Percentiles rank a stretch among this genome's conserved stretches.
Evolutionary conservation across 2,888 invertebrate species (phyloP).

Genomic region (Drosophila robusta): DNA sequence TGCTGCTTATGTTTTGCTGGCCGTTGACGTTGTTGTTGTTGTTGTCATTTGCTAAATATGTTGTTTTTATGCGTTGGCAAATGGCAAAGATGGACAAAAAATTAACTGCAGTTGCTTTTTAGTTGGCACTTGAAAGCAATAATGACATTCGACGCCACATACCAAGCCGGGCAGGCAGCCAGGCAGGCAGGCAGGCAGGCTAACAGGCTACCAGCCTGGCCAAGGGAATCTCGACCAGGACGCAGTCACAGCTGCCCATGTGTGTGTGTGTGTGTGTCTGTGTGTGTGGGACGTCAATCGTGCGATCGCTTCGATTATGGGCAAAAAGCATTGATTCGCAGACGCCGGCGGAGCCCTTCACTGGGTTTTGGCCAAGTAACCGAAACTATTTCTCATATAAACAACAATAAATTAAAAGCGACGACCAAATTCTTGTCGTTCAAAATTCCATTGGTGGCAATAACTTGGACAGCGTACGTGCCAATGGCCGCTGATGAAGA

Average conservation of each 20-base stretch:
- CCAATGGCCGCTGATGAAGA: conserved; percentile 62
- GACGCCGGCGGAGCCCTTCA: conserved; percentile 48
- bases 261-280: conserved; percentile 19
- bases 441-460: conserved; percentile 84
- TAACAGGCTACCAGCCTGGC: conserved; percentile 2
- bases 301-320: conserved; percentile 78
- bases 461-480: conserved; percentile 72
- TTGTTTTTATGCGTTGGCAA: conserved; percentile 80
- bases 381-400: conserved; percentile 83
- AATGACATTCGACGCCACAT: conserved; percentile 85
- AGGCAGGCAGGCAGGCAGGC: background rate
- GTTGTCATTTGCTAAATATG: conserved; percentile 84
- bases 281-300: conserved; percentile 73
- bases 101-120: conserved; percentile 81
- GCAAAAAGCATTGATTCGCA: conserved; percentile 56
- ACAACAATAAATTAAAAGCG: conserved; percentile 84
- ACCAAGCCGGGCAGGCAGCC: conserved; percentile 64
- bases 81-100: conserved; percentile 73
- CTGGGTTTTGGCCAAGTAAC: conserved; percentile 53
- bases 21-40: conserved; percentile 61
- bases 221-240: conserved; percentile 12
- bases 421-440: conserved; percentile 85
- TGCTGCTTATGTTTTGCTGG: conserved; percentile 19
- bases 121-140: conserved; percentile 83
- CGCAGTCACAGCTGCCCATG: background rate